phyloP scores from a whole-genome alignment of 1,140 invertebrate genomes.

The Saxidomus purpurata region DNA sequence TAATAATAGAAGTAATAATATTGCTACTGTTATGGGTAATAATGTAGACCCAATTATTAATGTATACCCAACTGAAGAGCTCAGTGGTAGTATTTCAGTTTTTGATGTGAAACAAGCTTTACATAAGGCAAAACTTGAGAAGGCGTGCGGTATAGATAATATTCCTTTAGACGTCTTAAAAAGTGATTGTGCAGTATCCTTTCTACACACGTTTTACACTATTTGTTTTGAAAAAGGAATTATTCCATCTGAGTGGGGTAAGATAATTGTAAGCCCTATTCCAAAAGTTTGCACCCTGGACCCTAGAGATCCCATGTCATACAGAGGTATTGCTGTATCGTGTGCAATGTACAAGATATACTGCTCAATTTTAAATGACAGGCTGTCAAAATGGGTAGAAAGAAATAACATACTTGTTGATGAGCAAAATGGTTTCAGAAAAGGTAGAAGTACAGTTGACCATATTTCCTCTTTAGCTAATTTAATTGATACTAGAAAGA shows the following conservation, averaged over 20 bases:
- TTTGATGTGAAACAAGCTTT: no score
- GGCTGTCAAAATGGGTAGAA: slow-evolving; percentile 23
- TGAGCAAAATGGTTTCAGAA: slow-evolving; percentile 64
- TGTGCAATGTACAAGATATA: slow-evolving; percentile 55
- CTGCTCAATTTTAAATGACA: slow-evolving; percentile 54
- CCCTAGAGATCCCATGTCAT: slow-evolving; percentile 46
- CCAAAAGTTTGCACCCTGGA: slow-evolving; percentile 45
- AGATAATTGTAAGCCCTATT: slow-evolving; percentile 60
- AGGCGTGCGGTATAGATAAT: slow-evolving; percentile 6
- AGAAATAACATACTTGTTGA: slow-evolving; percentile 20
- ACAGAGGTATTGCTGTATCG: slow-evolving; percentile 42
- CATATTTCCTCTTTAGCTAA: no score
- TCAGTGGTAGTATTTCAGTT: no score
- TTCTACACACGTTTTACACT: slow-evolving; percentile 21
- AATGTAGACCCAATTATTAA: no score
- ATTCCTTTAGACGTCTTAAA: slow-evolving; percentile 22
- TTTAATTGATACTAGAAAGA: slow-evolving; percentile 3
- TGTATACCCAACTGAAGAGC: no score
- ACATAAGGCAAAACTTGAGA: slow-evolving; percentile 14
- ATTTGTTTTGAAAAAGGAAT: slow-evolving; percentile 37
- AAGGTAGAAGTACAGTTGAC: not conserved
- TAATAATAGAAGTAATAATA: no score
- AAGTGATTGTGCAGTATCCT: not conserved
- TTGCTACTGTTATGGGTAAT: no score
- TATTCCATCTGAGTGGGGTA: slow-evolving; percentile 16